Conservation (phyloP, 2,888 invertebrate species). For the Synanthedon vespiformis region DNA sequence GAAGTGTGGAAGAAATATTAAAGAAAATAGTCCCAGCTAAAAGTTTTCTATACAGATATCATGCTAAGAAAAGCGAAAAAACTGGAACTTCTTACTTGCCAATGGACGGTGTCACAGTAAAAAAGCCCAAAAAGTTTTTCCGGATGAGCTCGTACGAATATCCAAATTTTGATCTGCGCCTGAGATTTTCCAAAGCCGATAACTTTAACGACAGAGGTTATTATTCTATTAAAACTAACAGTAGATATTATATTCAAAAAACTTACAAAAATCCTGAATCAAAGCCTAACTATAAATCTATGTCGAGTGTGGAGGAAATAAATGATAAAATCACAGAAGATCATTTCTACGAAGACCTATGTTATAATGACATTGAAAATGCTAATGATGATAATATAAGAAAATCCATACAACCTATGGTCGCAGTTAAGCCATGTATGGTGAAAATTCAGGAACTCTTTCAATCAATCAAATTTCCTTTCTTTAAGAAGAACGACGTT, state of each 20-base stretch:
- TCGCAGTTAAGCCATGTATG: conserved; percentile 35
- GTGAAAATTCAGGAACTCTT: conserved; percentile 55
- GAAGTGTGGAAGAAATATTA: conserved; percentile 36
- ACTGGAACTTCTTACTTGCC: conserved; percentile 48
- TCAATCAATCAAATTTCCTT: conserved; percentile 49
- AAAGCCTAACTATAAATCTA: conserved; percentile 43
- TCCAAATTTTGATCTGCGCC: conserved; percentile 44
- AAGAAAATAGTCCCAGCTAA: conserved; percentile 52
- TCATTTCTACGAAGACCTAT: conserved; percentile 58
- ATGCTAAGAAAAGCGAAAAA: conserved; percentile 28
- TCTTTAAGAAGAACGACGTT: conserved; percentile 40
- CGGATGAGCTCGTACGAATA: conserved; percentile 55
- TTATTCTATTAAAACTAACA: conserved; percentile 48
- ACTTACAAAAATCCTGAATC: conserved; percentile 32
- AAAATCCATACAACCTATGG: not conserved
- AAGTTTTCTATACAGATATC: conserved; percentile 58
- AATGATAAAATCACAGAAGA: conserved; percentile 41
- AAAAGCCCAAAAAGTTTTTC: conserved; percentile 39
- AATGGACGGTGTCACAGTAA: conserved; percentile 42
- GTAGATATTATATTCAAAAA: conserved; percentile 33
- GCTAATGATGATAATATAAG: conserved; percentile 14
- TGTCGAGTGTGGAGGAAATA: conserved; percentile 35
- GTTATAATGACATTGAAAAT: conserved; percentile 38
- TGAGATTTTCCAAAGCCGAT: conserved; percentile 38
- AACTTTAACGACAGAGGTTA: conserved; percentile 47